Conservation (phyloP, 1,140 invertebrate species). For the Phenacoccus solenopsis region DNA sequence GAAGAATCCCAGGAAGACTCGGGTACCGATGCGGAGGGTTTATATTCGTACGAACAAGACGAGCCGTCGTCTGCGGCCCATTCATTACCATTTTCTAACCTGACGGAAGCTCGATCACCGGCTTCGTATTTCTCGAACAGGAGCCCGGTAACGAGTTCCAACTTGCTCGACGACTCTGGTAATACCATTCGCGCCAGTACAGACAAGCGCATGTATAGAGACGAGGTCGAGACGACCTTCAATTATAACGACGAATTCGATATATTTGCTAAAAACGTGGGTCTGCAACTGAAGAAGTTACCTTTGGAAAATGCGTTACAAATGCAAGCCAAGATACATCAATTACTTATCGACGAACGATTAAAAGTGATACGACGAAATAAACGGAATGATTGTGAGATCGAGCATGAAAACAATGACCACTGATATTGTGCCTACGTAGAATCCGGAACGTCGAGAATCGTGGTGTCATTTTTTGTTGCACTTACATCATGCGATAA, state of each 20-base stretch:
- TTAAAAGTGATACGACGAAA: not conserved
- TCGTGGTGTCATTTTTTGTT: too few species aligned
- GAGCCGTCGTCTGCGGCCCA: not conserved
- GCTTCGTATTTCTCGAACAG: not conserved
- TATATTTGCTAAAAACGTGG: not conserved
- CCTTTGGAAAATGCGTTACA: not conserved
- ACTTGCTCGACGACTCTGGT: not conserved
- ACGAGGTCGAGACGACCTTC: not conserved
- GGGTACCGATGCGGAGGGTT: not conserved
- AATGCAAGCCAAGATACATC: not conserved
- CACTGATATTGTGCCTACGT: too few species aligned
- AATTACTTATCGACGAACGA: not conserved
- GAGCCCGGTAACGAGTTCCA: not conserved
- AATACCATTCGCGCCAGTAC: not conserved
- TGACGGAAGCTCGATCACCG: not conserved
- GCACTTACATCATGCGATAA: too few species aligned
- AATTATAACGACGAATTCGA: not conserved
- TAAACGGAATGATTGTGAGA: not conserved
- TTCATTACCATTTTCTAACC: not conserved
- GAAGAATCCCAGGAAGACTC: not conserved
- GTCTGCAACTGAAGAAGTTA: not conserved
- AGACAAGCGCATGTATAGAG: not conserved
- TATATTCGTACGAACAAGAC: not conserved
- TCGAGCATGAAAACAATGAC: too few species aligned
- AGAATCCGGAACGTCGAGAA: too few species aligned